These are phyloP conservation scores for Cebidichthys violaceus DNA, from an alignment of 2,113 vertebrate genomes.

Conservation along the genomic window DNA sequence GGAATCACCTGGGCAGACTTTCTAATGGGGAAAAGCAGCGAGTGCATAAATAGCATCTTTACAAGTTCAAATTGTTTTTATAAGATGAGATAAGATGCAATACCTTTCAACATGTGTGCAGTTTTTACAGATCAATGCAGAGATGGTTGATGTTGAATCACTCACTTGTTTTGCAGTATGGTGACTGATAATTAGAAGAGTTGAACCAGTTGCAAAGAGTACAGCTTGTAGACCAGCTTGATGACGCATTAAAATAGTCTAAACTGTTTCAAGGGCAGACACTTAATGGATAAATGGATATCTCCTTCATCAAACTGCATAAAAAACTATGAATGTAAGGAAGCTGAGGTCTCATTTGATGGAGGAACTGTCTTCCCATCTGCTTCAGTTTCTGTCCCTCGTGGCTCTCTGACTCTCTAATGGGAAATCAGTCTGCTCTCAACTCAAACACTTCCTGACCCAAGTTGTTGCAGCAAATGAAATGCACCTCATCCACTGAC, in stretches of 20 bases:
- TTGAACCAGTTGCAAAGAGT: neutral
- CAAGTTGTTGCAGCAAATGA: slow-evolving; percentile 42
- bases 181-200: neutral
- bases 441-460: slow-evolving; percentile 54
- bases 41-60: neutral
- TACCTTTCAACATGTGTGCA: neutral
- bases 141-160: neutral
- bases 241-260: neutral
- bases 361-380: slow-evolving; percentile 57
- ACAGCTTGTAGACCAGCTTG: neutral
- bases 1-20: neutral
- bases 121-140: neutral
- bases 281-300: neutral
- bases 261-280: neutral
- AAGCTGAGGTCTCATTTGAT: slow-evolving; percentile 9
- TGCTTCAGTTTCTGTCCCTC: slow-evolving; percentile 25
- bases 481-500: neutral
- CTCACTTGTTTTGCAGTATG: neutral
- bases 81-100: neutral
- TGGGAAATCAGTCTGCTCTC: slow-evolving; percentile 66
- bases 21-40: neutral
- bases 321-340: neutral
- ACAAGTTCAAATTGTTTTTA: neutral
- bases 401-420: slow-evolving; percentile 47
- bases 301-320: neutral